Conservation (phyloP, 2,113 vertebrate genomes). For the Lathamus discolor region DNA sequence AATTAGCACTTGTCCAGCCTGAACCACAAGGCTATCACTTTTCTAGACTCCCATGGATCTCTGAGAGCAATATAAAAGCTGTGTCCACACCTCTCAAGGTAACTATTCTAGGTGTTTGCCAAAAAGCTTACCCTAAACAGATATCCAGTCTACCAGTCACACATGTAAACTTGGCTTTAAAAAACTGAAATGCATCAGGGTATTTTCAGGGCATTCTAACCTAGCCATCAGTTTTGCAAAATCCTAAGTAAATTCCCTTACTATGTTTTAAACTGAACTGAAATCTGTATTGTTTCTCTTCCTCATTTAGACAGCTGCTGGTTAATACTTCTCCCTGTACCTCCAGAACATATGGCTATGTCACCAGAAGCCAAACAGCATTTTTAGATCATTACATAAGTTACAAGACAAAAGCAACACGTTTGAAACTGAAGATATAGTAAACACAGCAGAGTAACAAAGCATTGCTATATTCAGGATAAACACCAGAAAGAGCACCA, state of each 20-base stretch:
- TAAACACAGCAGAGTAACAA: neutral
- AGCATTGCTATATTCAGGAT: neutral
- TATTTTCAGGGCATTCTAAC: neutral
- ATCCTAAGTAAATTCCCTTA: neutral
- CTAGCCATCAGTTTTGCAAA: neutral
- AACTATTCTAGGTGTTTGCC: neutral
- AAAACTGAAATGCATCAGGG: neutral
- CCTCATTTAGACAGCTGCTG: neutral
- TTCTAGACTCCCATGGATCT: neutral
- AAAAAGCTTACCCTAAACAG: neutral
- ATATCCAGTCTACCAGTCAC: neutral
- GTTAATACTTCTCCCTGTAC: neutral
- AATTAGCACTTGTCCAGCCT: neutral
- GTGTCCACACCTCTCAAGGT: neutral
- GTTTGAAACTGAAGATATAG: neutral
- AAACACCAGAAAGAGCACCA: neutral
- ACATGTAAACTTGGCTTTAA: neutral
- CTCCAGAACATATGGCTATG: neutral
- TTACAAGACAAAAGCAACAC: neutral
- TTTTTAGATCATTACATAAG: neutral
- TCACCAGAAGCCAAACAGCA: neutral
- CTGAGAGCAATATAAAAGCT: neutral
- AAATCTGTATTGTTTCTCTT: neutral
- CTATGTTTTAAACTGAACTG: neutral
- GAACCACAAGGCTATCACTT: neutral